phyloP scores from a whole-genome alignment of 2,888 invertebrate genomes.

The Oligia latruncula region DNA sequence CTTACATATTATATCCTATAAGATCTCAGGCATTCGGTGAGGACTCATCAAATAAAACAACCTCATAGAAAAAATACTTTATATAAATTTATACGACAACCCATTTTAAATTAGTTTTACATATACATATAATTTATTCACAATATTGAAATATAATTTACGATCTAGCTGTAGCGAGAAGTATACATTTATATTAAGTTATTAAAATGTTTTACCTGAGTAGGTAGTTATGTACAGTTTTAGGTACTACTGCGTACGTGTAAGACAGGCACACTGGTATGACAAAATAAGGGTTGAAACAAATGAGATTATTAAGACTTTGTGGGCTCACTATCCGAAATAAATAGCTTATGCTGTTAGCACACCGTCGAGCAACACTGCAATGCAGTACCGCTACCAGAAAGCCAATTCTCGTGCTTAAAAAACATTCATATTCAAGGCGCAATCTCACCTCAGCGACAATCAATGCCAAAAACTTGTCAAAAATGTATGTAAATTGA shows the following conservation, averaged over 20 bases:
- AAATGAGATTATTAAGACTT: constrained; percentile 27
- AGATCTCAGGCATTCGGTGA: background rate
- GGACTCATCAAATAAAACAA: constrained; percentile 70
- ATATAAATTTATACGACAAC: constrained; percentile 89
- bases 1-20: background rate
- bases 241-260: constrained; percentile 66
- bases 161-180: constrained; percentile 65
- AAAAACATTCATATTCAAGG: background rate
- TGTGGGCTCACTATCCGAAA: constrained; percentile 18
- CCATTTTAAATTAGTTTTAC: constrained; percentile 78
- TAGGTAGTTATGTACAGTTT: constrained; percentile 67
- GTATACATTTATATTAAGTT: constrained; percentile 66
- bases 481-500: no score
- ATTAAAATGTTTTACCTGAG: constrained; percentile 51
- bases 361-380: background rate
- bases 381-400: background rate
- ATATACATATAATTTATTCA: constrained; percentile 73
- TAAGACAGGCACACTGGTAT: constrained; percentile 82
- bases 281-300: constrained; percentile 46
- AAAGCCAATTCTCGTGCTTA: background rate
- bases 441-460: background rate
- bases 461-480: background rate
- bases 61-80: constrained; percentile 82
- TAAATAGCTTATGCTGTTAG: background rate
- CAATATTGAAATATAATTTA: constrained; percentile 71